A percentile compares a stretch with the other conserved stretches of the same genome.
These are phyloP conservation scores for Sardinella longiceps DNA, from an alignment of 2,797 vertebrate genomes.

Conservation along the genomic window DNA sequence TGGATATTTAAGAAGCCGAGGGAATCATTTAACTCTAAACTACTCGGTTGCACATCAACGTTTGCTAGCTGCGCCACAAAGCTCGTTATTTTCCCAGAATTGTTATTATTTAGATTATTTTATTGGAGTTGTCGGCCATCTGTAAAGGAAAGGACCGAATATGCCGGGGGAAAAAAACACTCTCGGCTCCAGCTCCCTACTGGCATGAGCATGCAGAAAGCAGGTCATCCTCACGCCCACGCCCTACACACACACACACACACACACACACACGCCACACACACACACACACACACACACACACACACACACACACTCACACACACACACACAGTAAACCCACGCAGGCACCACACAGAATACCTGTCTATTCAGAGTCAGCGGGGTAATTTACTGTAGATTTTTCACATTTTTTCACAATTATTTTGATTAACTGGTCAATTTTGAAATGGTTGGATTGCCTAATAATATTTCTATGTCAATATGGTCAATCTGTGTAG, in stretches of 20 bases:
- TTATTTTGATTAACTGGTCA: too few relatives aligned
- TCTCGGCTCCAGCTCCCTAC: neutral
- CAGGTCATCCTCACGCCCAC: slow-evolving; percentile 31
- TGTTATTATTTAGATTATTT: neutral
- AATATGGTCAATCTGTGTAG: too few relatives aligned
- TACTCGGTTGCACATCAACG: neutral
- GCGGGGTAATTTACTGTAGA: neutral
- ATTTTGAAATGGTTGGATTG: too few relatives aligned
- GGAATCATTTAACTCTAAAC: neutral
- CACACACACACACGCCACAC: slow-evolving; percentile 17
- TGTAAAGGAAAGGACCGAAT: neutral
- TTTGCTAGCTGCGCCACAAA: neutral
- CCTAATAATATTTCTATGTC: too few relatives aligned
- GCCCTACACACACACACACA: slow-evolving; percentile 23
- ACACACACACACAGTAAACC: neutral
- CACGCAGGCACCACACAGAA: neutral
- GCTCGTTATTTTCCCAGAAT: neutral
- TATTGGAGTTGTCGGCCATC: too few relatives aligned
- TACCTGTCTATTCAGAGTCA: neutral
- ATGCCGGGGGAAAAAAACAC: neutral
- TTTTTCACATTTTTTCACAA: too few relatives aligned
- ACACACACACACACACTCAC: neutral
- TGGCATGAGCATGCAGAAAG: slow-evolving; percentile 34
- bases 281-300: neutral
- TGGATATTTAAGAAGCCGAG: neutral